Base-by-base conservation (phyloP, 1,140 invertebrate species). In the Harpegnathos saltator region DNA sequence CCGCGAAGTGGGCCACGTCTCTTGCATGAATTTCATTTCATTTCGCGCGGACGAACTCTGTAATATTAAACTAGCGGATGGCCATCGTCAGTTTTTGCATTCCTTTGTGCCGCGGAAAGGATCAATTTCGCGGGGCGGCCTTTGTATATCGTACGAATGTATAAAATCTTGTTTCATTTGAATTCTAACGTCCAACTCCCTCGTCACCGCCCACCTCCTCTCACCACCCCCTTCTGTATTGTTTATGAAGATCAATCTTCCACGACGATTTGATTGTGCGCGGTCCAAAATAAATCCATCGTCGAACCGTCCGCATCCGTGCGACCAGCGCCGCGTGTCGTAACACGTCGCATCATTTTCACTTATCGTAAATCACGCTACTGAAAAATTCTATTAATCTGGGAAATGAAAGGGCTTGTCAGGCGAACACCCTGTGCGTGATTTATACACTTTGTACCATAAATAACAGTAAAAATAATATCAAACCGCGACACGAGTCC, bases 21-120 rank as follows among this genome's bases (percentile, higher is more conserved):
- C 14, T 3, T 12, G 65, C 58, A 24, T 24, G 14, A 68, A 68
- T 72, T 82, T 74, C 38, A 50, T 22, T n/a, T 24, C 33, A 24
- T 50, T 74, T 61, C 11, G 0, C 12, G 7, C 12, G 17, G 33
- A 38, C 54, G 50, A 29, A 26, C 4, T 29, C 19, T 54, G 56
- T 75, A 38, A 86, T 83, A 87, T 80, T 74, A 75, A 65, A 52
- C 78, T 24, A 48, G 81, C 69, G 72, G 81, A 84, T 75, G 80
- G 85, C 71, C 66, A 73, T 87, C 73, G 62, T 29, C 26, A 24
- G 87, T 86, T 87, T 82, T 87, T 22, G 26, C 69, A 84, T 87
- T 80, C 73, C 78, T 87, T 87, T 87, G 86, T 87, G 82, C n/a
- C 33, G 38, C 29, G 54, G 74, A 56, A 84, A 87, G 62, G 48